Evolutionary conservation across 2,888 invertebrate genomes (phyloP), one percentile per base, ranked within the genome.

Genomic region (Dryocosmus kuriphilus): DNA sequence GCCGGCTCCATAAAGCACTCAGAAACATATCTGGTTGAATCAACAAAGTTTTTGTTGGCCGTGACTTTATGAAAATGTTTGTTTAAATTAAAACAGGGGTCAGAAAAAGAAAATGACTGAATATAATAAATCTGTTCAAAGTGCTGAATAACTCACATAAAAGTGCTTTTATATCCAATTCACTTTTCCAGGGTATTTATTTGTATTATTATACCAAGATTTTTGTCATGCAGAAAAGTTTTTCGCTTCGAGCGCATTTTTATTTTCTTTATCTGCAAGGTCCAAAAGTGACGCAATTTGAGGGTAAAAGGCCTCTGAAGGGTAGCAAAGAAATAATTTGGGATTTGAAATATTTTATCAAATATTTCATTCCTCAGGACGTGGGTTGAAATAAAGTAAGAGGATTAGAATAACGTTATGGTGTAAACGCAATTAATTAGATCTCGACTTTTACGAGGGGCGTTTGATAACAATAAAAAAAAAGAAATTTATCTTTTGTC

Each of bases 351-450:
- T 14, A 24, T 24, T 24, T 57, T 24, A 57, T 57, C 4, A 14
- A 22, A 57, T 51, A 51, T 51, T 57, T 57, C 9, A 11, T 24
- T 24, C 57, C 24, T 57, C 14, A 57, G 14, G 4, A 22, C 24
- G 24, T 22, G 57, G 57, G 14, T 24, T 57, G 57, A 14, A 57
- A 24, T 24, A 57, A 57, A n/a, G 24, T 9, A n/a, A 57, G 11
- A 2, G 22, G 22, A 51, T 51, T 51, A 51, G n/a, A n/a, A 57
- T 14, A 71, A 71, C n/a, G 30, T n/a, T 30, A 11, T 3, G 11
- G 67, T 51, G 30, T 46, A 5, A 27, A 71, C 11, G 30, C 19
- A 19, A n/a, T 30, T 46, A 71, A 71, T 71, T 71, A 71, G 27
- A 22, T 30, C 8, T 30, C 30, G 9, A 71, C 67, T 51, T 41